Conservation (phyloP, 2,113 vertebrate genomes). For the Brevimyrus niger region DNA sequence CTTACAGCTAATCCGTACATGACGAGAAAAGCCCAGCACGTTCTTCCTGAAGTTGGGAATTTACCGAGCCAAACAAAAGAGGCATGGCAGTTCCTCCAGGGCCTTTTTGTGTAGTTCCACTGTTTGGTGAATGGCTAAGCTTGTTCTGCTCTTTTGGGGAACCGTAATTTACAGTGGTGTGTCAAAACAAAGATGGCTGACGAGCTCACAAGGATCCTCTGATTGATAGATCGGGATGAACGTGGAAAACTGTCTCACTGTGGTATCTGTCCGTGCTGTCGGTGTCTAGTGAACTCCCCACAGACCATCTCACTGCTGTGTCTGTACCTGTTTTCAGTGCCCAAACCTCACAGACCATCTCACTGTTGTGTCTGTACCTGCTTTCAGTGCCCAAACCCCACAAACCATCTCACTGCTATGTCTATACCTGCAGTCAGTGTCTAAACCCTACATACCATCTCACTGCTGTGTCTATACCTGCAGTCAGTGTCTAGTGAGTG, state of each 20-base stretch:
- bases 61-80: background rate
- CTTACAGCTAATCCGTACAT: background rate
- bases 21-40: conserved; percentile 1
- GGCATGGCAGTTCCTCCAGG: background rate
- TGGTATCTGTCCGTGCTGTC: background rate
- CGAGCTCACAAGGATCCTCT: background rate
- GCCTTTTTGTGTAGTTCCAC: background rate
- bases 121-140: background rate
- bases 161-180: background rate
- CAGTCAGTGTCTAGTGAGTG: background rate
- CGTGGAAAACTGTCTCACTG: background rate
- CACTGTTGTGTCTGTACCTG: background rate
- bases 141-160: background rate
- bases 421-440: background rate
- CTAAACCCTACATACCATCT: background rate
- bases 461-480: background rate
- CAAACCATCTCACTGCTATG: background rate
- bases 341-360: background rate
- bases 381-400: background rate
- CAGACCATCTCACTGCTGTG: background rate
- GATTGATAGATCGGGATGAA: background rate
- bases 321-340: background rate
- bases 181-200: background rate
- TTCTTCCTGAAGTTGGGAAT: conserved; percentile 3
- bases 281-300: background rate